Evolutionary conservation across 2,888 invertebrate species (phyloP).

Genomic region (Latheticus oryzae): DNA sequence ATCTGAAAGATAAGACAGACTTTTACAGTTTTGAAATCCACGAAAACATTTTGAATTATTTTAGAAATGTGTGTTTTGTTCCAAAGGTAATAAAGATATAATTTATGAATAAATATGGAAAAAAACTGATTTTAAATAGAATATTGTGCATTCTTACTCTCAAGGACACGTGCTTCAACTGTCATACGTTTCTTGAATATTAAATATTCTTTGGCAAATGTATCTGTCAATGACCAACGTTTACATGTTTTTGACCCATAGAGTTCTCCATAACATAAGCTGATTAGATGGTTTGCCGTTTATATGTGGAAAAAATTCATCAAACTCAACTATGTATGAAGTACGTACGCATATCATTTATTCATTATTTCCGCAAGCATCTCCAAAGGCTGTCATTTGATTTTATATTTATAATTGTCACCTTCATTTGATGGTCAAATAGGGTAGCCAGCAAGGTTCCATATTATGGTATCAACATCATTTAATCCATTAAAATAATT

Average conservation of each 20-base stretch:
- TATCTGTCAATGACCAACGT: slow-evolving; percentile 51
- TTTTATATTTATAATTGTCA: slow-evolving; percentile 38
- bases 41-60: slow-evolving; percentile 2
- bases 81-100: too few relatives aligned
- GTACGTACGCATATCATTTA: slow-evolving; percentile 42
- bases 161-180: slow-evolving; percentile 49
- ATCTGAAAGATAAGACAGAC: too few relatives aligned
- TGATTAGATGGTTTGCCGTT: neutral
- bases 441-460: slow-evolving; percentile 31
- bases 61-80: too few relatives aligned
- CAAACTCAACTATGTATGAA: slow-evolving; percentile 38
- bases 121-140: slow-evolving; percentile 1
- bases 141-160: slow-evolving; percentile 30
- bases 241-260: slow-evolving; percentile 35
- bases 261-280: neutral
- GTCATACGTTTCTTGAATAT: slow-evolving; percentile 45
- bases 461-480: slow-evolving; percentile 15
- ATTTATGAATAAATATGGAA: too few relatives aligned
- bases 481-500: slow-evolving; percentile 21
- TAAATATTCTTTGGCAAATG: slow-evolving; percentile 45
- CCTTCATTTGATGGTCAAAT: slow-evolving; percentile 35
- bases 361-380: slow-evolving; percentile 48
- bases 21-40: too few relatives aligned
- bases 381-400: slow-evolving; percentile 34
- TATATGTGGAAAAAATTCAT: slow-evolving; percentile 16